Conservation (phyloP, 2,888 invertebrate genomes). For the Dynastes maya region DNA sequence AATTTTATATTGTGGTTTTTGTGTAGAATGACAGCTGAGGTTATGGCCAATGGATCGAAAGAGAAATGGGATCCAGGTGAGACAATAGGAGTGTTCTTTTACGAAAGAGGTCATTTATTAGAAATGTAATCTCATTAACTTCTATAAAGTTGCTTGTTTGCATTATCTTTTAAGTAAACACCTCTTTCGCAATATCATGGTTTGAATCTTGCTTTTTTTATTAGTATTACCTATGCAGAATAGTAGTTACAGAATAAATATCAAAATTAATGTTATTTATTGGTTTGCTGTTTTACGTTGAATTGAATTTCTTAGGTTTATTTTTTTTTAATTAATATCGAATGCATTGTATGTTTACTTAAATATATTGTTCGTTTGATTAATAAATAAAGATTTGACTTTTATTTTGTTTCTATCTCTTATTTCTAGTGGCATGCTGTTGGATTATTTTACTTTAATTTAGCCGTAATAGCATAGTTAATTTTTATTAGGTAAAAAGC, state of each 20-base stretch:
- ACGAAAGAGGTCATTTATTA: neutral
- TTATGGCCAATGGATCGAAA: constrained; percentile 73
- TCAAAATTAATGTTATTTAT: too few relatives aligned
- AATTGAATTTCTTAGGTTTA: too few relatives aligned
- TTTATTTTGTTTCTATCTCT: neutral
- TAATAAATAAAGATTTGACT: constrained; percentile 21
- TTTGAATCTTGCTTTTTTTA: neutral
- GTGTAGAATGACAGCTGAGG: constrained; percentile 74
- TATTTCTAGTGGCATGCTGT: neutral
- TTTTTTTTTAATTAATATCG: too few relatives aligned
- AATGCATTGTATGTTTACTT: neutral
- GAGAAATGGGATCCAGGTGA: constrained; percentile 77
- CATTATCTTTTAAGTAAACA: too few relatives aligned
- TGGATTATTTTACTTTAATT: neutral
- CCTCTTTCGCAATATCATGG: neutral
- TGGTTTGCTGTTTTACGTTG: too few relatives aligned
- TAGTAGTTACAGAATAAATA: too few relatives aligned
- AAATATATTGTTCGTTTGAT: neutral
- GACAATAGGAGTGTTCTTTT: constrained; percentile 56
- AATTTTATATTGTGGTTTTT: constrained; percentile 53
- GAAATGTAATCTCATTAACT: neutral
- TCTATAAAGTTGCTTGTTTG: too few relatives aligned
- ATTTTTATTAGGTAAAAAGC: neutral
- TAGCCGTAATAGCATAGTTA: too few relatives aligned
- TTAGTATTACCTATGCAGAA: neutral